These are phyloP conservation scores for Speoplatyrhinus poulsoni DNA, from an alignment of 2,113 vertebrate species.

Conservation along the genomic window DNA sequence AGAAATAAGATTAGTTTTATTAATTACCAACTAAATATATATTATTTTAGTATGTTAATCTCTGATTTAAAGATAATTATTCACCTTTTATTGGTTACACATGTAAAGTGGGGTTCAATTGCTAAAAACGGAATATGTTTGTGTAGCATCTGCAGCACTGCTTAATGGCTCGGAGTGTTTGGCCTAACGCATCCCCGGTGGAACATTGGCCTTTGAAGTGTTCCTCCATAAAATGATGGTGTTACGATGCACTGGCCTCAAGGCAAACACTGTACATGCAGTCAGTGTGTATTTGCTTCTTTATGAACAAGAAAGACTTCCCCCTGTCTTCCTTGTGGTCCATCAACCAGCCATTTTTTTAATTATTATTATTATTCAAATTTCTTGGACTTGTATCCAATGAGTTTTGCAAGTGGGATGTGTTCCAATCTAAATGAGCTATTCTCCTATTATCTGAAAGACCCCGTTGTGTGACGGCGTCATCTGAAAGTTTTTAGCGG, in stretches of 20 bases:
- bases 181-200: conserved; percentile 56
- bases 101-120: conserved; percentile 24
- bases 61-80: neutral
- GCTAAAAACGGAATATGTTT: conserved; percentile 42
- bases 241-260: conserved; percentile 42
- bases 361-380: neutral
- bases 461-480: neutral
- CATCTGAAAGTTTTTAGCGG: neutral
- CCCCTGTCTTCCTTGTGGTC: conserved; percentile 14
- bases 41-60: too few relatives aligned
- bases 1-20: too few relatives aligned
- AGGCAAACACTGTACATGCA: conserved; percentile 40
- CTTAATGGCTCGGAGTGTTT: conserved; percentile 10
- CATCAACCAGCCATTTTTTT: neutral
- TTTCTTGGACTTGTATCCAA: neutral
- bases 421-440: neutral
- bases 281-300: conserved; percentile 17
- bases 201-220: conserved; percentile 60
- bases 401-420: conserved; percentile 12
- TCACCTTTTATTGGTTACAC: conserved; percentile 21
- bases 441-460: conserved; percentile 4
- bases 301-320: conserved; percentile 18
- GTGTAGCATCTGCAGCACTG: neutral
- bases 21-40: too few relatives aligned
- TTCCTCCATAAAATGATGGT: conserved; percentile 58